Conservation (phyloP, 2,888 invertebrate species). For the Pristionchus entomophagus region DNA sequence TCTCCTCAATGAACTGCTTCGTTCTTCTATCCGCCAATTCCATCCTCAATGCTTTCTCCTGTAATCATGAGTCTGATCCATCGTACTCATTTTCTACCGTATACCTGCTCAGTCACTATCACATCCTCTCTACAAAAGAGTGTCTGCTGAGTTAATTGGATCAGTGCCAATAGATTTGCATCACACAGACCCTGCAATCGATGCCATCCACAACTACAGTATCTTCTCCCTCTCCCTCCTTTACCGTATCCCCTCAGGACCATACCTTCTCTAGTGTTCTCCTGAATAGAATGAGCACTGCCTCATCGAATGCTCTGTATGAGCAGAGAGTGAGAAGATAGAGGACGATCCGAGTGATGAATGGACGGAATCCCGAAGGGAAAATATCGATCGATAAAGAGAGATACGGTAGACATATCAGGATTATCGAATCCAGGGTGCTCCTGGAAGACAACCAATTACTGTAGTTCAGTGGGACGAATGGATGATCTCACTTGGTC, state of each 20-base stretch:
- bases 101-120: constrained; percentile 59
- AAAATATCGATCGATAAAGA: constrained; percentile 3
- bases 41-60: constrained; percentile 68
- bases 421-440: constrained; percentile 24
- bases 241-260: too few species aligned
- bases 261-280: constrained; percentile 19
- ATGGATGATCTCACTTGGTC: not conserved
- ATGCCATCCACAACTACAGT: not conserved
- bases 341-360: constrained; percentile 17
- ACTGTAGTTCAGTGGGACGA: not conserved
- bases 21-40: constrained; percentile 67
- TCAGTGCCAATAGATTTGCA: constrained; percentile 49
- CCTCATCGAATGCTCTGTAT: constrained; percentile 31
- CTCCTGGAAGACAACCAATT: not conserved
- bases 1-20: constrained; percentile 56
- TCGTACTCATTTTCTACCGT: not conserved
- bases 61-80: not conserved
- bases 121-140: constrained; percentile 60
- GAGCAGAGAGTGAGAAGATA: constrained; percentile 42
- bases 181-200: constrained; percentile 41
- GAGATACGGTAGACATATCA: constrained; percentile 25
- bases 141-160: constrained; percentile 59
- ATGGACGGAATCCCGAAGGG: constrained; percentile 30
- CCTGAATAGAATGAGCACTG: not conserved
- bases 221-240: not conserved